phyloP scores from a whole-genome alignment of 2,113 vertebrate species.

The Paratilapia polleni region DNA sequence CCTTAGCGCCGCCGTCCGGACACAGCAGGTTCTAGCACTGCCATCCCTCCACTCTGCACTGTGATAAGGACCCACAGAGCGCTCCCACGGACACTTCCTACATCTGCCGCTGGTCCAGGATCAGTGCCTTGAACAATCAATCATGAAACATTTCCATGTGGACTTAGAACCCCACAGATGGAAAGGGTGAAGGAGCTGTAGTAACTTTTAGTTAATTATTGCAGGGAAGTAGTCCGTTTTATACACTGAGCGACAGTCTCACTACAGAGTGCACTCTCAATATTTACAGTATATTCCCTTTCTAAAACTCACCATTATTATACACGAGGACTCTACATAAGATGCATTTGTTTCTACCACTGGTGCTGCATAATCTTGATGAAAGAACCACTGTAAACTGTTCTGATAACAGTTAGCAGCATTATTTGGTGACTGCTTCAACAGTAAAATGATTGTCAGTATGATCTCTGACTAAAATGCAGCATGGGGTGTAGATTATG shows the following conservation, averaged over 20 bases:
- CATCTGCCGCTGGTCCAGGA: neutral
- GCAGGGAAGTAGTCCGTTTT: accelerated
- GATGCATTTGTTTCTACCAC: neutral
- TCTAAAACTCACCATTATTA: neutral
- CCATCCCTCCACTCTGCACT: accelerated
- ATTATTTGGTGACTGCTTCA: too few relatives aligned
- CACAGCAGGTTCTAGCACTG: neutral
- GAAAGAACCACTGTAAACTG: too few relatives aligned
- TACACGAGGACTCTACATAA: neutral
- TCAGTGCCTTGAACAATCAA: neutral
- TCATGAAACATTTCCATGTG: neutral
- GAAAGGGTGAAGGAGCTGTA: too few relatives aligned
- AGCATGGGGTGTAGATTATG: too few relatives aligned
- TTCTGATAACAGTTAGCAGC: too few relatives aligned
- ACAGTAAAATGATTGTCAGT: too few relatives aligned
- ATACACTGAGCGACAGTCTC: neutral
- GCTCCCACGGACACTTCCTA: neutral
- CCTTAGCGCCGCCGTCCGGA: slow-evolving; percentile 9
- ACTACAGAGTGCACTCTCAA: neutral
- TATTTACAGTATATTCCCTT: accelerated
- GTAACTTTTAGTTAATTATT: too few relatives aligned
- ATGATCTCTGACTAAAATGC: too few relatives aligned
- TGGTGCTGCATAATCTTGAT: too few relatives aligned
- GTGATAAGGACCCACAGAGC: too few relatives aligned
- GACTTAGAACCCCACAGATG: neutral